phyloP scores from a whole-genome alignment of 2,888 invertebrate genomes.

The Pyrrhosoma nymphula region DNA sequence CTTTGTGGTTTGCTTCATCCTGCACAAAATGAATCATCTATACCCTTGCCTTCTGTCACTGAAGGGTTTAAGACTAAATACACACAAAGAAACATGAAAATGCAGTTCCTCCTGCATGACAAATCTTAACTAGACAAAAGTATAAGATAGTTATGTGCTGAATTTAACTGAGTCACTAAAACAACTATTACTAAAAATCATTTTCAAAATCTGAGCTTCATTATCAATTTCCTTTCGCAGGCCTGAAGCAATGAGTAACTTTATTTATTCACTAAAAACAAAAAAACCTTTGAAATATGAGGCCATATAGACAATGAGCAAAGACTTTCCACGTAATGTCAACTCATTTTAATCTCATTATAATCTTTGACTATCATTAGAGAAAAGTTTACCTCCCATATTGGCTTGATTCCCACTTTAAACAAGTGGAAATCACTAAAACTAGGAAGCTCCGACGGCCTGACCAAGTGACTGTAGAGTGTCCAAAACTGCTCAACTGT shows the following conservation, averaged over 20 bases:
- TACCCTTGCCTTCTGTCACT: background rate
- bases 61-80: background rate
- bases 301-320: too few relatives aligned
- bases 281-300: too few relatives aligned
- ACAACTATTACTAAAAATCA: too few relatives aligned
- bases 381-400: conserved; percentile 90
- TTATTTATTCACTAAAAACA: too few relatives aligned
- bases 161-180: too few relatives aligned
- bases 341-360: too few relatives aligned
- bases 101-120: too few relatives aligned
- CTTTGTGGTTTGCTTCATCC: conserved; percentile 96
- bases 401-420: conserved; percentile 98
- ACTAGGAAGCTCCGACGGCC: conserved; percentile 93
- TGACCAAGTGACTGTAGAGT: conserved; percentile 93
- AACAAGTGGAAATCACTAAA: conserved; percentile 97
- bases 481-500: conserved; percentile 99
- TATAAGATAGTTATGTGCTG: too few relatives aligned
- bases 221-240: too few relatives aligned
- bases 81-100: background rate
- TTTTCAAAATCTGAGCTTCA: too few relatives aligned
- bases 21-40: conserved; percentile 73
- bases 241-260: too few relatives aligned
- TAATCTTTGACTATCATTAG: conserved; percentile 24
- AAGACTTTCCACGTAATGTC: too few relatives aligned
- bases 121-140: background rate